Percentiles rank a stretch among this genome's conserved stretches.
phyloP scores from a whole-genome alignment of 2,888 invertebrate species.

The Sarcophaga carnaria region DNA sequence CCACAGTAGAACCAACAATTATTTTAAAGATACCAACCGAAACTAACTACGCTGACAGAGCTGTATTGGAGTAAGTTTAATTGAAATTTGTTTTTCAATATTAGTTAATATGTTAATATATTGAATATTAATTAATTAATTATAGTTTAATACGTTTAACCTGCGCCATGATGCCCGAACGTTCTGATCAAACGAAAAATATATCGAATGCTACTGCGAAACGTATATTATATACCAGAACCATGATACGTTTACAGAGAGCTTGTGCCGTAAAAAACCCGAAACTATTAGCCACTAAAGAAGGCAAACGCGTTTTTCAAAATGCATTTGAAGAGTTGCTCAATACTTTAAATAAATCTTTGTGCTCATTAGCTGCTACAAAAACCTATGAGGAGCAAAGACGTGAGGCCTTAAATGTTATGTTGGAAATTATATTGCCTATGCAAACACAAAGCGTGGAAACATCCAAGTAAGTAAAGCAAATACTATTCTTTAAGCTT shows the following conservation, averaged over 20 bases:
- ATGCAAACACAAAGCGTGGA: conserved; percentile 80
- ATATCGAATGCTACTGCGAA: conserved; percentile 77
- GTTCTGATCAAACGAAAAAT: conserved; percentile 64
- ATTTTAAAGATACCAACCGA: conserved; percentile 83
- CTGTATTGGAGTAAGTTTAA: conserved; percentile 84
- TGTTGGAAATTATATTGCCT: conserved; percentile 79
- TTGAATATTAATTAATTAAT: background rate
- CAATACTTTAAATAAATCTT: conserved; percentile 75
- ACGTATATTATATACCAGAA: conserved; percentile 80
- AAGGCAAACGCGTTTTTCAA: conserved; percentile 77
- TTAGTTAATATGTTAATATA: conserved; percentile 7
- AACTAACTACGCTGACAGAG: conserved; percentile 84
- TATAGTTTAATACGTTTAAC: conserved; percentile 76
- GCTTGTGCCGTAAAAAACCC: conserved; percentile 78
- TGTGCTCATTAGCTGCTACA: conserved; percentile 71
- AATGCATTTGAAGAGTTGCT: conserved; percentile 76
- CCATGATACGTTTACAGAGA: conserved; percentile 77
- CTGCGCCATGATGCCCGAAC: conserved; percentile 77
- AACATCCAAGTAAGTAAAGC: conserved; percentile 76
- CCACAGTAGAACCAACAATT: conserved; percentile 87
- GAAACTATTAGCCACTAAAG: conserved; percentile 77
- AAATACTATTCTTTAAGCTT: no score
- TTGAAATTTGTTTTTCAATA: background rate
- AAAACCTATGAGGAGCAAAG: conserved; percentile 76
- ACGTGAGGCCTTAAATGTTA: conserved; percentile 78